phyloP scores from a whole-genome alignment of 2,113 vertebrate species.

The Pao palembangensis region DNA sequence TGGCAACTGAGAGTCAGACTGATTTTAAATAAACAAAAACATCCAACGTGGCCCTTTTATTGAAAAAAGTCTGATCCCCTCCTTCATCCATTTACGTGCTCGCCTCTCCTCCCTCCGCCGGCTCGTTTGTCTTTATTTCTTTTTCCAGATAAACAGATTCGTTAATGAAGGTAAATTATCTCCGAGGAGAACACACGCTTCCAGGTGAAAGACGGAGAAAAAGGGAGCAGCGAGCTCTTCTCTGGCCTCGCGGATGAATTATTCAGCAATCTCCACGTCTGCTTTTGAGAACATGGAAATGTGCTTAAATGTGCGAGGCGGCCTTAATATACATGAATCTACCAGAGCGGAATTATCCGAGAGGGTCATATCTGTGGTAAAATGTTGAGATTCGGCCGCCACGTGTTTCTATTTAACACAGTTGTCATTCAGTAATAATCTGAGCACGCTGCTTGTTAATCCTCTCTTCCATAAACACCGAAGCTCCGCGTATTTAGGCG shows the following conservation, averaged over 20 bases:
- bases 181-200: background rate
- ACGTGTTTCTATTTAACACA: too few species aligned
- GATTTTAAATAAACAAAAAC: conserved; percentile 29
- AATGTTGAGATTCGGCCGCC: too few species aligned
- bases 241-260: background rate
- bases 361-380: too few species aligned
- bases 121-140: conserved; percentile 12
- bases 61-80: conserved; percentile 3
- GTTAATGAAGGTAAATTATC: conserved; percentile 16
- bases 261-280: conserved; percentile 6
- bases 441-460: too few species aligned
- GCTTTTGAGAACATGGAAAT: conserved; percentile 4
- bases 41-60: conserved; percentile 22
- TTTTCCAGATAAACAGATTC: background rate
- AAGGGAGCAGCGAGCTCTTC: background rate
- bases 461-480: too few species aligned
- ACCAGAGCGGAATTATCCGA: too few species aligned
- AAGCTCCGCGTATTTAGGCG: too few species aligned
- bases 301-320: background rate
- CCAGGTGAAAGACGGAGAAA: background rate
- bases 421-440: too few species aligned
- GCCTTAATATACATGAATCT: conserved; percentile 4
- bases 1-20: conserved; percentile 2
- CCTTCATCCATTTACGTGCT: conserved; percentile 31
- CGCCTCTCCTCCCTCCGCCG: background rate